Conservation (phyloP, 2,113 vertebrate species). For the Planiliza haematocheilus region DNA sequence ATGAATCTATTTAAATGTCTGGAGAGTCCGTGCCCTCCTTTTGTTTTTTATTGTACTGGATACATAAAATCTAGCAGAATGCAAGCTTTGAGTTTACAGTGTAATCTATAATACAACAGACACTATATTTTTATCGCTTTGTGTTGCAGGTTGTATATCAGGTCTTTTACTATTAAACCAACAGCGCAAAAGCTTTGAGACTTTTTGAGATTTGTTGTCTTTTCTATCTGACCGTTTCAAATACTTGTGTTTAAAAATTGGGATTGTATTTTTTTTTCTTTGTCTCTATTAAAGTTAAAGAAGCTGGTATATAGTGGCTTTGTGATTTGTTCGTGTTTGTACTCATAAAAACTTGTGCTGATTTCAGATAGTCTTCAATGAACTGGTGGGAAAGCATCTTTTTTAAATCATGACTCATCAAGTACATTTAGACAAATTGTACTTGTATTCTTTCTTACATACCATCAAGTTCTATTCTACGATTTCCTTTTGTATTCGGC, state of each 20-base stretch:
- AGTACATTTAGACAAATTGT: too few relatives aligned
- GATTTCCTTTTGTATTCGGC: too few relatives aligned
- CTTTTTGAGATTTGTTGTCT: constrained; percentile 58
- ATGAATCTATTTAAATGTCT: constrained; percentile 58
- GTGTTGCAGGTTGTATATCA: constrained; percentile 75
- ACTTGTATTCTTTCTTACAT: too few relatives aligned
- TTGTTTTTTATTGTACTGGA: constrained; percentile 43
- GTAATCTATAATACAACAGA: constrained; percentile 52
- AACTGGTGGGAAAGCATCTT: too few relatives aligned
- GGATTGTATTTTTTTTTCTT: constrained; percentile 56
- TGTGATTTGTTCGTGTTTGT: constrained; percentile 42
- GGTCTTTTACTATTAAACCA: constrained; percentile 72
- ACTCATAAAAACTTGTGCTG: neutral
- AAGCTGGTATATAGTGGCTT: constrained; percentile 32
- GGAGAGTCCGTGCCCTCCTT: constrained; percentile 48
- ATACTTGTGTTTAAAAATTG: constrained; percentile 63
- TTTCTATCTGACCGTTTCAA: constrained; percentile 69
- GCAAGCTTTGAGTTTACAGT: constrained; percentile 56
- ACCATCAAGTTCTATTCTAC: too few relatives aligned
- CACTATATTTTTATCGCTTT: constrained; percentile 72
- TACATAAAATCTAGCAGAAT: constrained; percentile 37
- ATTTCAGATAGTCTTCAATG: neutral
- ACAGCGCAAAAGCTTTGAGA: constrained; percentile 55
- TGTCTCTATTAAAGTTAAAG: constrained; percentile 67
- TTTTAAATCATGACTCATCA: too few relatives aligned